Percentiles rank a stretch among this genome's conserved stretches.
These are phyloP conservation scores for Peromyscus attwateri DNA, from an alignment of 2,797 vertebrate species.

Conservation along the genomic window DNA sequence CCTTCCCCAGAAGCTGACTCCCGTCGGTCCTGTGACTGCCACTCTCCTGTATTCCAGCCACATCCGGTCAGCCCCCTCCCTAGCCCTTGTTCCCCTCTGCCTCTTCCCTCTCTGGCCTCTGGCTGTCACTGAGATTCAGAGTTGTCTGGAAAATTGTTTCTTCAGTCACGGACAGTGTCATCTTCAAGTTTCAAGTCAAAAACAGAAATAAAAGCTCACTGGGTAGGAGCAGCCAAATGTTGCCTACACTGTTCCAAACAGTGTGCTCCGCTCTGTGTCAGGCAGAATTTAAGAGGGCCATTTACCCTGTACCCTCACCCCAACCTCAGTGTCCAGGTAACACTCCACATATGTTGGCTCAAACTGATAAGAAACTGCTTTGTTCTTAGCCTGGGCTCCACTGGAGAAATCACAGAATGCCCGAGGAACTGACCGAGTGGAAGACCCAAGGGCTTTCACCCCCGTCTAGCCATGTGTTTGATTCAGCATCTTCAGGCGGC, in stretches of 20 bases:
- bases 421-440: neutral
- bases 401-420: conserved; percentile 1
- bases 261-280: no score
- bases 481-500: conserved; percentile 26
- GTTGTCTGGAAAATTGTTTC: conserved; percentile 26
- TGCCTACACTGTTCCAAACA: neutral
- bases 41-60: conserved; percentile 20
- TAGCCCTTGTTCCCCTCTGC: accelerated
- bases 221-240: neutral
- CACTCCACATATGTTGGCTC: neutral
- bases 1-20: conserved; percentile 31
- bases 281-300: neutral
- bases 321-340: neutral
- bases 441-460: neutral
- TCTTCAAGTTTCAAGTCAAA: conserved; percentile 35
- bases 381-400: neutral
- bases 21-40: neutral
- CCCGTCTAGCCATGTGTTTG: neutral
- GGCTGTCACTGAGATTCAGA: neutral
- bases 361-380: conserved; percentile 2
- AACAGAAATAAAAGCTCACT: neutral
- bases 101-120: neutral
- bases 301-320: neutral
- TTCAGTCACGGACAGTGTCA: neutral
- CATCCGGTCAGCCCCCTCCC: neutral